Conservation (phyloP, 1,140 invertebrate genomes). For the Bombus sibiricus region DNA sequence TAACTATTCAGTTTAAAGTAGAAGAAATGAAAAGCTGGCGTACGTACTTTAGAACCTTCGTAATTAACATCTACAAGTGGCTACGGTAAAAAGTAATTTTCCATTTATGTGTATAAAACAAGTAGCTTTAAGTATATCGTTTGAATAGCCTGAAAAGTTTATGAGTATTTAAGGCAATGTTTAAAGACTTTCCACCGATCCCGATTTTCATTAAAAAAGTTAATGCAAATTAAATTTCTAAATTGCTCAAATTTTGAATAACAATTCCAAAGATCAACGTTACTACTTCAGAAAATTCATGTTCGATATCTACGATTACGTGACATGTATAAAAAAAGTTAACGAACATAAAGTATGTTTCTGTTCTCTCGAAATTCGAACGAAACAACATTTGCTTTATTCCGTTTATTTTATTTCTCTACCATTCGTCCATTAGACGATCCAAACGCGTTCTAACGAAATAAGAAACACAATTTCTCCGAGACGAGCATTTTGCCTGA, state of each 20-base stretch:
- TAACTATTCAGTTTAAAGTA: not conserved
- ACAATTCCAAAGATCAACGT: too few species aligned
- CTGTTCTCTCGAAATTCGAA: too few species aligned
- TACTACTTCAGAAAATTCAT: not conserved
- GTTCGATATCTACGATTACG: not conserved
- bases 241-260: not conserved
- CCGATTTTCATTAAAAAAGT: not conserved
- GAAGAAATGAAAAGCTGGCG: not conserved
- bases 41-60: not conserved
- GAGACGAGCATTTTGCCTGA: not conserved
- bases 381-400: not conserved
- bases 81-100: not conserved
- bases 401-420: not conserved
- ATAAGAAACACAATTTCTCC: too few species aligned
- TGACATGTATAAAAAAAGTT: not conserved
- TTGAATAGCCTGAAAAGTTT: too few species aligned
- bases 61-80: conserved; percentile 6
- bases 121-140: not conserved
- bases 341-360: too few species aligned
- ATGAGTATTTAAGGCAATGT: not conserved
- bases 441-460: not conserved
- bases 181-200: not conserved
- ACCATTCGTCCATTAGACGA: too few species aligned
- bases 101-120: not conserved
- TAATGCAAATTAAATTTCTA: not conserved